These are phyloP conservation scores for Zelostemma sp. DNA, from an alignment of 1,140 invertebrate species.

Conservation along the genomic window DNA sequence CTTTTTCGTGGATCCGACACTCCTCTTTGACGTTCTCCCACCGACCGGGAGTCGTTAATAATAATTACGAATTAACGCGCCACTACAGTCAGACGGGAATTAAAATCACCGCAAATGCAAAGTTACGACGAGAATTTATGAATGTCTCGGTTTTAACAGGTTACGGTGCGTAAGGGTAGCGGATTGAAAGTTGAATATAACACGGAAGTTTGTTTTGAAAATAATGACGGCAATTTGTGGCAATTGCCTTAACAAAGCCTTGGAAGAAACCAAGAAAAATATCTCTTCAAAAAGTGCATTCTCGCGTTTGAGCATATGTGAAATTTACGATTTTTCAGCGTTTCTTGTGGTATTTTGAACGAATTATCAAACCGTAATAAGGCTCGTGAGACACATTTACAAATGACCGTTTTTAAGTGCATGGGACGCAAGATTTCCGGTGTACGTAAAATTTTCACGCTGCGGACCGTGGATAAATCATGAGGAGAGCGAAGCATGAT, in stretches of 20 bases:
- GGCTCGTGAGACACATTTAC: too few species aligned
- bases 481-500: slow-evolving; percentile 10
- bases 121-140: slow-evolving; percentile 65
- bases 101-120: slow-evolving; percentile 64
- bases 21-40: slow-evolving; percentile 1
- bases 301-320: too few species aligned
- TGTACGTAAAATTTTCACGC: not conserved
- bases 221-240: slow-evolving; percentile 27
- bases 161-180: slow-evolving; percentile 17
- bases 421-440: not conserved
- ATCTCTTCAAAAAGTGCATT: too few species aligned
- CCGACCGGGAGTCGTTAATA: slow-evolving; percentile 58
- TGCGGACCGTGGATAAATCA: slow-evolving; percentile 16
- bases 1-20: not conserved
- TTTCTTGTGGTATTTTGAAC: too few species aligned
- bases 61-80: slow-evolving; percentile 66
- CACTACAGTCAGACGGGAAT: slow-evolving; percentile 56
- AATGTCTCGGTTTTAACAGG: slow-evolving; percentile 36
- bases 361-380: too few species aligned
- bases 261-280: too few species aligned
- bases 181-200: slow-evolving; percentile 26
- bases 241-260: not conserved
- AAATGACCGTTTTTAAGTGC: not conserved
- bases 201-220: slow-evolving; percentile 23
- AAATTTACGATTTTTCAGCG: too few species aligned